A percentile compares a stretch with the other conserved stretches of the same genome.
Conservation (phyloP, 2,113 vertebrate species). For the Odocoileus hemionus region DNA sequence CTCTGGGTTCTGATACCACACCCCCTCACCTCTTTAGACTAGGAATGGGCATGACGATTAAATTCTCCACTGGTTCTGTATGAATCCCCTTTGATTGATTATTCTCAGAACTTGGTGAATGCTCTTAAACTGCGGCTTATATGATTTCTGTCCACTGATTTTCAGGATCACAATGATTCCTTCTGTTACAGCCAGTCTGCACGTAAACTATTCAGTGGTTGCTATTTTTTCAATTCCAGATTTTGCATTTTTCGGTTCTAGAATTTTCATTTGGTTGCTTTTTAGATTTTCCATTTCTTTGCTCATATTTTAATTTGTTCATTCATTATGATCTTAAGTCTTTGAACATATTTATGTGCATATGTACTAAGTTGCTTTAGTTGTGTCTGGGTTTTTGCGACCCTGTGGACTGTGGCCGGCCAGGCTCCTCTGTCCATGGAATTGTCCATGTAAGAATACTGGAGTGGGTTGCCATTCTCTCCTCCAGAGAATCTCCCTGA, state of each 20-base stretch:
- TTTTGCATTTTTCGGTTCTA: neutral
- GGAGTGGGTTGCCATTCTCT: neutral
- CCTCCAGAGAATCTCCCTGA: neutral
- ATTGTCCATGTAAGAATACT: neutral
- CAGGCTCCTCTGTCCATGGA: neutral
- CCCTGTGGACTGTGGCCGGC: neutral
- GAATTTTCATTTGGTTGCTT: neutral
- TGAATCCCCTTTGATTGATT: neutral
- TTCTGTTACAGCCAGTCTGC: neutral
- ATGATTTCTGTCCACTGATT: neutral
- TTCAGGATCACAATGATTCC: neutral
- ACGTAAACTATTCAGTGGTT: neutral
- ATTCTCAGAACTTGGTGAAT: neutral
- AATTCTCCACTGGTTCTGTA: neutral
- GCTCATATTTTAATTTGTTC: neutral
- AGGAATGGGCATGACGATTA: neutral
- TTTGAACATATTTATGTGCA: neutral
- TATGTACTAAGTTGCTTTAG: neutral
- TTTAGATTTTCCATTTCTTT: neutral
- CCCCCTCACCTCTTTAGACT: neutral
- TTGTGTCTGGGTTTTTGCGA: rapidly evolving
- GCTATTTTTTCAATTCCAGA: neutral
- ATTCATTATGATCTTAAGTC: neutral
- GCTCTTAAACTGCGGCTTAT: neutral
- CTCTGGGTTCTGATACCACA: neutral